Percentiles rank a stretch among this genome's conserved stretches.
phyloP scores from a whole-genome alignment of 2,888 invertebrate species.

The Proisotoma minuta region DNA sequence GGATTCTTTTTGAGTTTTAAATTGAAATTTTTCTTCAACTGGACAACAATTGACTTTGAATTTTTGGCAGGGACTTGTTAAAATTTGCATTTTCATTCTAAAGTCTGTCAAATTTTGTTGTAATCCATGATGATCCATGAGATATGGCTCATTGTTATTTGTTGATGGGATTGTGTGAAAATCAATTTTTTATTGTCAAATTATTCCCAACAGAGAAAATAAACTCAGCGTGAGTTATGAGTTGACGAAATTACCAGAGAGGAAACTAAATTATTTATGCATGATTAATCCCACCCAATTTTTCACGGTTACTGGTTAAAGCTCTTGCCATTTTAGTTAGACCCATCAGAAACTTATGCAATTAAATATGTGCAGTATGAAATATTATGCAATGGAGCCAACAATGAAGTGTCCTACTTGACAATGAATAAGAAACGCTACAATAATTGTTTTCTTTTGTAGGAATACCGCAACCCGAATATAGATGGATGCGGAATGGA shows the following conservation, averaged over 20 bases:
- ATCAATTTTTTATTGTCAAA: slow-evolving; percentile 15
- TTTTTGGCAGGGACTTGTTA: too few species aligned
- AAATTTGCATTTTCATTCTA: too few species aligned
- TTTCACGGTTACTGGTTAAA: not conserved
- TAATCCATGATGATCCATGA: not conserved
- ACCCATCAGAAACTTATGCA: too few species aligned
- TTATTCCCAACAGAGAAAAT: not conserved
- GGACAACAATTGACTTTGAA: too few species aligned
- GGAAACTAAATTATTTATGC: not conserved
- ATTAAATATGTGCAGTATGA: too few species aligned
- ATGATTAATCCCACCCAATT: not conserved
- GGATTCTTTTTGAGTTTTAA: too few species aligned
- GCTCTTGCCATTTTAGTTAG: not conserved
- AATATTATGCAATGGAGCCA: too few species aligned
- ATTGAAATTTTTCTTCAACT: too few species aligned
- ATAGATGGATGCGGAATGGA: slow-evolving; percentile 87
- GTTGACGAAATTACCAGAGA: not conserved
- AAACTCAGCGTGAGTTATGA: not conserved
- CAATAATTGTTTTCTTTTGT: slow-evolving; percentile 53
- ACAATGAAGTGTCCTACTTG: too few species aligned
- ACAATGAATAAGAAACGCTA: too few species aligned
- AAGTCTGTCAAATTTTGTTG: too few species aligned
- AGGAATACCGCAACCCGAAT: slow-evolving; percentile 89
- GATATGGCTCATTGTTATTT: not conserved
- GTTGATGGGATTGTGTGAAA: not conserved